These are phyloP conservation scores for Clepsis dumicolana DNA, from an alignment of 2,888 invertebrate species.

Conservation along the genomic window DNA sequence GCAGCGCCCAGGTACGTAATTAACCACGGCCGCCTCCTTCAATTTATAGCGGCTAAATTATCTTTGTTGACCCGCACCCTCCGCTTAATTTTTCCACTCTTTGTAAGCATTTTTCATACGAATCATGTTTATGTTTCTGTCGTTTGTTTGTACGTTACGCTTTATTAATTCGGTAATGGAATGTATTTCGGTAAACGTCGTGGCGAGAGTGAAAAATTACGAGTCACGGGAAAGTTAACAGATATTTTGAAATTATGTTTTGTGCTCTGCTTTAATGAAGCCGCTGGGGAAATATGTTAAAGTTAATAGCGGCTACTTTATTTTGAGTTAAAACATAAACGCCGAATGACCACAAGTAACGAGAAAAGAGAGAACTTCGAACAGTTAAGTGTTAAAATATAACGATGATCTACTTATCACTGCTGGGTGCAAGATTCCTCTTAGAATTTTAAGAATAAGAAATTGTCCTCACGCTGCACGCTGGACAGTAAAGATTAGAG, in stretches of 20 bases:
- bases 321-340: neutral
- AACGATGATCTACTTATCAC: no score
- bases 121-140: constrained; percentile 18
- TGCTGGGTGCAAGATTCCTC: no score
- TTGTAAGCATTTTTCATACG: constrained; percentile 63
- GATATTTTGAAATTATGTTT: constrained; percentile 9
- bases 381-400: no score
- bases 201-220: constrained; percentile 30
- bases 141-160: constrained; percentile 32
- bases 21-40: constrained; percentile 65
- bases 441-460: no score
- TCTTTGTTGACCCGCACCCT: constrained; percentile 76
- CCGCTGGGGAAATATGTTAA: neutral
- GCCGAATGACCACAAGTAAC: neutral
- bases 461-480: no score
- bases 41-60: constrained; percentile 76
- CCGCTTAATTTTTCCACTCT: constrained; percentile 67
- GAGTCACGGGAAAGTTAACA: constrained; percentile 23
- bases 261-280: constrained; percentile 16
- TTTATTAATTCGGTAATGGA: constrained; percentile 37
- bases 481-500: no score
- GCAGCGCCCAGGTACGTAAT: constrained; percentile 58
- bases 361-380: no score
- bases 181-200: constrained; percentile 32
- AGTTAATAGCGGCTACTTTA: neutral